Conservation (phyloP, 2,888 invertebrate genomes). For the Thera britannica region DNA sequence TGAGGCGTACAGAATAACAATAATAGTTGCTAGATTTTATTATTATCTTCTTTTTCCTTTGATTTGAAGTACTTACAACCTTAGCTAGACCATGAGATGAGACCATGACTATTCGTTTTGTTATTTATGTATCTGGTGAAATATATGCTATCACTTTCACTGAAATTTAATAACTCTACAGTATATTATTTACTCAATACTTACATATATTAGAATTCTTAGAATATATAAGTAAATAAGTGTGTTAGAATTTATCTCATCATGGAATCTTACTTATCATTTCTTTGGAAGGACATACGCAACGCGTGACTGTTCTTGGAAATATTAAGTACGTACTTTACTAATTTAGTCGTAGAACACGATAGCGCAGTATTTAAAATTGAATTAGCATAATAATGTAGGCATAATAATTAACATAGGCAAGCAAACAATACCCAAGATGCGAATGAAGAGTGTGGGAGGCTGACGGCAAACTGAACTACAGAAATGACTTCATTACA, state of each 20-base stretch:
- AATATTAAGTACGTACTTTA: neutral
- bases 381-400: conserved; percentile 41
- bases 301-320: neutral
- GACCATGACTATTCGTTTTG: neutral
- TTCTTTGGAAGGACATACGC: neutral
- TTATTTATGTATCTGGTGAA: neutral
- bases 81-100: too few relatives aligned
- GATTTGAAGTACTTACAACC: too few relatives aligned
- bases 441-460: conserved; percentile 39
- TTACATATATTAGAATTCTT: neutral
- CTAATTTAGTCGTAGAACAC: neutral
- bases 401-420: conserved; percentile 17
- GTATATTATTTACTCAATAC: neutral
- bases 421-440: conserved; percentile 53
- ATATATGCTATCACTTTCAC: neutral
- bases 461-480: conserved; percentile 40
- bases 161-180: neutral
- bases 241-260: neutral
- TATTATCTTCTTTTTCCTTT: too few relatives aligned
- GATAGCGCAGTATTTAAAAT: conserved; percentile 30
- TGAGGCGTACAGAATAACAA: neutral
- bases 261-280: neutral
- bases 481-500: conserved; percentile 44
- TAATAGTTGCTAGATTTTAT: too few relatives aligned
- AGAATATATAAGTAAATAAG: neutral